Evolutionary conservation across 2,888 invertebrate species (phyloP), one percentile per base, ranked within the genome.

Genomic region (Megaustenia siamemsis): DNA sequence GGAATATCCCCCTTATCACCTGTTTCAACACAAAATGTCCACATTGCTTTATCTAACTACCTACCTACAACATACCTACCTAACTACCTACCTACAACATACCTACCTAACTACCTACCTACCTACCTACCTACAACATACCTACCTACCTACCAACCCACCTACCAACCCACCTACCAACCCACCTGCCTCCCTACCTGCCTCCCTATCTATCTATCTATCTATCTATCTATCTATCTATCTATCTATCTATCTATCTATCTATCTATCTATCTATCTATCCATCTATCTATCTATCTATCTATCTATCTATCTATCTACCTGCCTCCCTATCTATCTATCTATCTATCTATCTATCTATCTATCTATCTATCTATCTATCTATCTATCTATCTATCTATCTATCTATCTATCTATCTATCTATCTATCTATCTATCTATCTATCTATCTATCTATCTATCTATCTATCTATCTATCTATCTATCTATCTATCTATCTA

Each of bases 401-500:
- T 56, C 56, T 56, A 56, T 56, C 56, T 56, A 56, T 56, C 56
- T 56, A 56, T 56, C 56, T 56, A 56, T 56, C 56, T 56, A 56
- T 56, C 56, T 56, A 15, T 32, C 12, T 66, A 32, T 66, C 21
- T 32, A 32, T 66, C 32, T 66, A 32, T 32, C 6, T 32, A 4
- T 4, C 66, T 66, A 32, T n/a, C n/a, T n/a, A 63, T 63, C 63
- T 63, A 63, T 63, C 63, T 63, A 63, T 63, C 63, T 63, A 63
- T 63, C 63, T 63, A 63, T 63, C 63, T 66, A 66, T 66, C 66
- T 66, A 66, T 66, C 66, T 66, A 66, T 66, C 66, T 66, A 66
- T 66, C 66, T 66, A 66, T 66, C 66, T 66, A 66, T 66, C 66
- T 66, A 66, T 66, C 66, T 66, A 66, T 66, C 66, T 66, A 66